A percentile compares a stretch with the other conserved stretches of the same genome.
Conservation (phyloP, 2,888 invertebrate species). For the Geophilus truncorum region DNA sequence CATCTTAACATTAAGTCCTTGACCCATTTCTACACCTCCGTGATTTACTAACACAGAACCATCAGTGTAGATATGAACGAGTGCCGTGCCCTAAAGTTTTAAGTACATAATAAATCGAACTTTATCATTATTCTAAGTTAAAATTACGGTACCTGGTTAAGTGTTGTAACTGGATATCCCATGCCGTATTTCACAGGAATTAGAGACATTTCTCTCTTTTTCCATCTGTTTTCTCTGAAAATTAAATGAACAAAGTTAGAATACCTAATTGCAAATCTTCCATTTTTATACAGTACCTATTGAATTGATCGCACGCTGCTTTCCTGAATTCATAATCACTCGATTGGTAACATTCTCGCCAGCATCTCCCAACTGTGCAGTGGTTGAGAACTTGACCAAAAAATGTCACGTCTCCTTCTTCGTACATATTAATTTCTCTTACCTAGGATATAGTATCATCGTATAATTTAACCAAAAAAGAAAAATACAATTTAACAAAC, state of each 20-base stretch:
- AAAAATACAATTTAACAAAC: neutral
- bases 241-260: neutral
- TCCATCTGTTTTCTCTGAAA: slow-evolving; percentile 67
- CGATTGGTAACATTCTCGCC: slow-evolving; percentile 68
- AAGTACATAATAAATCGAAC: neutral
- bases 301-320: slow-evolving; percentile 61
- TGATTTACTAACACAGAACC: slow-evolving; percentile 84
- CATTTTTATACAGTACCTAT: slow-evolving; percentile 59
- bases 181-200: slow-evolving; percentile 82
- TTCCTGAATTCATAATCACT: slow-evolving; percentile 61
- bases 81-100: slow-evolving; percentile 57
- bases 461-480: too few species aligned
- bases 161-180: slow-evolving; percentile 66
- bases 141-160: slow-evolving; percentile 60
- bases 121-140: neutral
- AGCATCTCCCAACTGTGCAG: slow-evolving; percentile 69
- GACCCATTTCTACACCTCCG: slow-evolving; percentile 92
- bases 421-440: slow-evolving; percentile 67
- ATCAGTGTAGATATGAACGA: slow-evolving; percentile 74
- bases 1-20: slow-evolving; percentile 94
- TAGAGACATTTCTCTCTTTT: slow-evolving; percentile 76
- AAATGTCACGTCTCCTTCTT: slow-evolving; percentile 70
- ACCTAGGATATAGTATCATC: slow-evolving; percentile 52
- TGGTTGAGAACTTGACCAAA: slow-evolving; percentile 67
- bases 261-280: too few species aligned